Evolutionary conservation across 2,888 invertebrate species (phyloP), one percentile per base, ranked within the genome.

Genomic region (Polydrusus cervinus): DNA sequence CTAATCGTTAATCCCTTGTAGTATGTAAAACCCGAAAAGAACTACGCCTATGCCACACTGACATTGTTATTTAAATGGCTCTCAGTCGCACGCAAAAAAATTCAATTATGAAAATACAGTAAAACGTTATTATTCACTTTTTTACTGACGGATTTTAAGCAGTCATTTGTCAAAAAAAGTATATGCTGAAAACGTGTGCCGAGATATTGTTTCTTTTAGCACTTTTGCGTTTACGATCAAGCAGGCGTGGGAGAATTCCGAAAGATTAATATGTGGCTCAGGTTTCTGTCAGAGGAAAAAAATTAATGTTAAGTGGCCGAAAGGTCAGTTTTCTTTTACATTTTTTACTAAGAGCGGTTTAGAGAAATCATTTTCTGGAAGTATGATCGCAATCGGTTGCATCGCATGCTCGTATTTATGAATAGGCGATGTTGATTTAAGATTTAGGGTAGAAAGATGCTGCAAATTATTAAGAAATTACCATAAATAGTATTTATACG

Each of bases 211-310:
- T 51, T 51, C 51, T 20, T 51, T 51, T 20, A 20, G 51, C 51
- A 51, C 51, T 51, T 51, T 51, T 51, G 20, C 16, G 51, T 51
- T 51, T 10, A 51, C 51, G 51, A 51, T 51, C 51, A 45, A 45
- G 45, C 10, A 18, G 51, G 51, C 51, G 20, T 51, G 51, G 51
- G 51, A 51, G 18, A 18, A 10, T 51, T 51, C 13, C 20, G 55
- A 64, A 74, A 74, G 74, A 74, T 74, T 74, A 74, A 74, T 74
- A 74, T 69, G 57, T 61, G 53, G 43, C 60, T 53, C 60, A 51
- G 61, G 49, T 53, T 71, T 45, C 49, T 66, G 67, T 51, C 72
- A 55, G 60, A 38, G 51, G 66, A 72, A 72, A 61, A 61, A 72
- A 61, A 61, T 67, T 66, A 16, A 40, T 61, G 49, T n/a, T 34